Evolutionary conservation across 2,797 vertebrate genomes (phyloP).

Genomic region (Myotis vivesi): DNA sequence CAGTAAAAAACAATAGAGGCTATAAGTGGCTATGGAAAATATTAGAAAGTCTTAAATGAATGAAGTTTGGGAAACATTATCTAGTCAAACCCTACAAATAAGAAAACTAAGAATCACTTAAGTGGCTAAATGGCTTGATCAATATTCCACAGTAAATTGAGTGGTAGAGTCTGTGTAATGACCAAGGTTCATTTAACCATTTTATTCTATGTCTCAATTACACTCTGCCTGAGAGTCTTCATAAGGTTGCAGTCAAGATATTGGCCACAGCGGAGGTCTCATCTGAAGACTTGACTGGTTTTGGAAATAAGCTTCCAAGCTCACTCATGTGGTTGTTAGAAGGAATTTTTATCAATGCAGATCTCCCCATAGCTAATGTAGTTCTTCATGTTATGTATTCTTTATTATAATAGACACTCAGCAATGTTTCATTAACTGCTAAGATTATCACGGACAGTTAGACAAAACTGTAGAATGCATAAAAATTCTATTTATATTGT

Average conservation of each 20-base stretch:
- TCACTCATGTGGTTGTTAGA: neutral
- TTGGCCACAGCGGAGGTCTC: neutral
- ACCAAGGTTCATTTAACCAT: neutral
- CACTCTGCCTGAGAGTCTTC: neutral
- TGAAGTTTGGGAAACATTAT: neutral
- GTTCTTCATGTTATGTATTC: neutral
- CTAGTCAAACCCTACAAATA: neutral
- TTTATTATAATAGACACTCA: slow-evolving; percentile 3
- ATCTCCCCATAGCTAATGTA: neutral
- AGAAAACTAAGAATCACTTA: neutral
- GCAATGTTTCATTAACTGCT: neutral
- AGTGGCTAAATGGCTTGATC: neutral
- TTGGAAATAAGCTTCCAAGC: neutral
- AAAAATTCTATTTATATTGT: neutral
- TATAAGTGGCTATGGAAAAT: neutral
- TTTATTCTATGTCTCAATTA: neutral
- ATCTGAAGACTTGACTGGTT: neutral
- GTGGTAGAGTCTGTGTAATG: neutral
- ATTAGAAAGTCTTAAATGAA: neutral
- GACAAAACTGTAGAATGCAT: neutral
- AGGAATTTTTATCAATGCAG: neutral
- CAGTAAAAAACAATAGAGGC: neutral
- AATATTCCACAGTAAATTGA: neutral
- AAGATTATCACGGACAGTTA: neutral
- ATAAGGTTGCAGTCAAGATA: neutral